phyloP scores from a whole-genome alignment of 2,888 invertebrate species.

The Prostheceraeus crozeri region DNA sequence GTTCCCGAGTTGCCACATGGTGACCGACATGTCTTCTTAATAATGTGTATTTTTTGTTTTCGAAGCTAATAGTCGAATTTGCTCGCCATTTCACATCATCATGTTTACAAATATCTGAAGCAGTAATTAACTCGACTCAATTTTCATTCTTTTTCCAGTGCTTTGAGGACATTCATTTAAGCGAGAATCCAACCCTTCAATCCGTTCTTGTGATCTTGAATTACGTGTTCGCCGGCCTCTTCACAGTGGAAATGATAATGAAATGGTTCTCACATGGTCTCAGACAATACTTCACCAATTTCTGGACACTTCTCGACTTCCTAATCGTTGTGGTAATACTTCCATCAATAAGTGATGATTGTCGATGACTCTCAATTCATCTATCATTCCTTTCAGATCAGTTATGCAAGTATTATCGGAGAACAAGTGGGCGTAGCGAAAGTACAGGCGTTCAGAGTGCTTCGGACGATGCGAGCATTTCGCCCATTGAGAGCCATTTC shows the following conservation, averaged over 20 bases:
- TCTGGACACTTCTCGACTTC: constrained; percentile 93
- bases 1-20: too few relatives aligned
- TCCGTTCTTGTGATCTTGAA: constrained; percentile 74
- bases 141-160: constrained; percentile 60
- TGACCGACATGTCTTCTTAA: too few relatives aligned
- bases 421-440: too few relatives aligned
- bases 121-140: too few relatives aligned
- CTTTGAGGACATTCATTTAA: constrained; percentile 88
- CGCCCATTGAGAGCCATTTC: constrained; percentile 88
- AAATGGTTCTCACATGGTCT: constrained; percentile 91
- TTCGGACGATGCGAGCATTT: constrained; percentile 80
- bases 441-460: constrained; percentile 72
- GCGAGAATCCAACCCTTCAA: constrained; percentile 74
- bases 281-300: constrained; percentile 86
- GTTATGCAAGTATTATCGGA: too few relatives aligned
- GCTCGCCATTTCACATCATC: too few relatives aligned
- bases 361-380: too few relatives aligned
- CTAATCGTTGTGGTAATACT: constrained; percentile 86
- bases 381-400: too few relatives aligned
- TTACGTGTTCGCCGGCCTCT: constrained; percentile 78
- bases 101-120: too few relatives aligned
- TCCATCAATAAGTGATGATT: too few relatives aligned
- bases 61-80: too few relatives aligned
- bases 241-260: constrained; percentile 85
- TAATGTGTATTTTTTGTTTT: too few relatives aligned